Base-by-base conservation (phyloP, 2,888 invertebrate genomes). In the Cepaea hortensis region DNA sequence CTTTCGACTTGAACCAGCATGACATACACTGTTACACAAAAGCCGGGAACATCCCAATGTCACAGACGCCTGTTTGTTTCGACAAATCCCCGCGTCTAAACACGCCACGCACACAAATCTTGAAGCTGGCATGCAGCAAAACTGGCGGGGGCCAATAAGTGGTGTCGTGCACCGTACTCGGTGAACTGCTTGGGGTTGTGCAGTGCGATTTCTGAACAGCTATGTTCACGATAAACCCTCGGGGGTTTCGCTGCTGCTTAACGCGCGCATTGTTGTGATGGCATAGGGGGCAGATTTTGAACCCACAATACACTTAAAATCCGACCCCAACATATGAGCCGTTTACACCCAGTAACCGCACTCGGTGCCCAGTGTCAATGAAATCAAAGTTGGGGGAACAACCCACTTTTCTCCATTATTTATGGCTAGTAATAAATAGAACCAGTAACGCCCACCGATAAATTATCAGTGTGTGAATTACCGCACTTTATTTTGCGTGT, bases 341-440 rank as follows among this genome's bases (percentile, higher is more conserved):
- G 77, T 79, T 79, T 79, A 55, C 77, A 61, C 77, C 77, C 23
- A 23, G 61, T 55, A 79, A 61, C 55, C 55, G 77, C 77, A 79
- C 77, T 79, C 61, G n/a, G 61, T 79, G 77, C n/a, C 77, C 23
- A 1, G 77, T 50, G 55, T 23, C 23, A 61, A 48, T 79, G 61
- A 79, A 79, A 79, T 18, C 23, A 15, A 79, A 79, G 77, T 79
- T 23, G 77, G 23, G 5, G 77, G 48, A 79, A n/a, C 61, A 55
- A 79, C 77, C 61, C 77, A 79, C 77, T 61, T 79, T 77, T 35
- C 35, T 35, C 55, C 7, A 79, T 61, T 18, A 79, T 79, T 79
- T 61, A 61, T 61, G 55, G n/a, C 61, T 61, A 55, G 35, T 35
- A 35, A 35, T 35, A 55, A 79, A 79, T 55, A 23, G n/a, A 73